A percentile compares a stretch with the other conserved stretches of the same genome.
Conservation (phyloP, 2,113 vertebrate genomes). For the Callochromis pleurospilus region DNA sequence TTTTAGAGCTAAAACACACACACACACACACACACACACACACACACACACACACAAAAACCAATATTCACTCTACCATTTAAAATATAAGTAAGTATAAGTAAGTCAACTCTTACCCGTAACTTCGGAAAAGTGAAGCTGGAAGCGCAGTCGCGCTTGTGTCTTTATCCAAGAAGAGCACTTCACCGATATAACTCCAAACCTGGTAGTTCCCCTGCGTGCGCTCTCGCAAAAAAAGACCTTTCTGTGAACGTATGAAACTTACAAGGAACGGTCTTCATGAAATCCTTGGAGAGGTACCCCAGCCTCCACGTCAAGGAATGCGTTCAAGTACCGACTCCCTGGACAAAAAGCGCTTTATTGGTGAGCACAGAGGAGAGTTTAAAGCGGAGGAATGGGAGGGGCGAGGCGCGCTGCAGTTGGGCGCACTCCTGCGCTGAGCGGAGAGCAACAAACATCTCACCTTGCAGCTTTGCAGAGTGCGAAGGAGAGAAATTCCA, state of each 20-base stretch:
- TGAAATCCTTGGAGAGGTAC: constrained; percentile 42
- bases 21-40: rapidly evolving
- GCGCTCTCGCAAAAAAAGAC: not conserved
- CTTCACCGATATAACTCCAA: constrained; percentile 29
- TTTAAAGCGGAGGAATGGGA: constrained; percentile 31
- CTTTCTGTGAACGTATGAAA: not conserved
- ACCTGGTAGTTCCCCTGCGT: not conserved
- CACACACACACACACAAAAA: not conserved
- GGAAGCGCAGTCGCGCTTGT: constrained; percentile 13
- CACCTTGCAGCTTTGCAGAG: constrained; percentile 30
- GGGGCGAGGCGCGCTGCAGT: constrained; percentile 31
- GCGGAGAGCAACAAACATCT: not conserved
- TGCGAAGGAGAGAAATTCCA: not conserved
- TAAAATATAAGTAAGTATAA: not conserved
- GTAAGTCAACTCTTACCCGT: constrained; percentile 37
- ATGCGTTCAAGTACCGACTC: constrained; percentile 53
- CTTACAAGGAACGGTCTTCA: not conserved
- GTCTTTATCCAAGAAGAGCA: constrained; percentile 24
- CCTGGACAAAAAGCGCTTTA: constrained; percentile 62
- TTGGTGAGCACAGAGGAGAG: constrained; percentile 42
- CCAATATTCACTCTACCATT: not conserved
- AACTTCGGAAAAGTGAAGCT: not conserved
- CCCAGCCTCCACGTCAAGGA: constrained; percentile 53
- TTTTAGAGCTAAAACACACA: not conserved
- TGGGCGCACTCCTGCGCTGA: constrained; percentile 12